Conservation (phyloP, 2,797 vertebrate genomes). For the Myoxocephalus aenaeus region DNA sequence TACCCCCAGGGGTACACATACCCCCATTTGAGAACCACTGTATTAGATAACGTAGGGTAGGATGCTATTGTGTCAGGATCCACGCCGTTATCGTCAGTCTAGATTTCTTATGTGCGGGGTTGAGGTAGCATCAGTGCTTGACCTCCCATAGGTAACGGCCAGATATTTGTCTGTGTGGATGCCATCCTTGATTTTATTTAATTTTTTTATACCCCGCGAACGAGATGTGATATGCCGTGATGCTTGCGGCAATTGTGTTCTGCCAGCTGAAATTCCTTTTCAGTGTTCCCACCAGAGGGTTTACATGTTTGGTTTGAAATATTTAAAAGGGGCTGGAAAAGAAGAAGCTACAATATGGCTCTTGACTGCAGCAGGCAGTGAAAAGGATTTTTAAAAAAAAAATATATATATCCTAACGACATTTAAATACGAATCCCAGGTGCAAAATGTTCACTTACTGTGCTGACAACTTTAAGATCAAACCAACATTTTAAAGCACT, state of each 20-base stretch:
- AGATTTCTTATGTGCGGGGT: neutral
- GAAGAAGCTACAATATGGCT: neutral
- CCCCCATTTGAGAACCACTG: too few relatives aligned
- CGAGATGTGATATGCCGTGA: neutral
- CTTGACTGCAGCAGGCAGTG: constrained; percentile 12
- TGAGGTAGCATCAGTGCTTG: neutral
- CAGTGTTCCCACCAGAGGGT: neutral
- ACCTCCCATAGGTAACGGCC: neutral
- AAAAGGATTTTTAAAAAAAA: neutral
- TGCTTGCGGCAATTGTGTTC: constrained; percentile 20
- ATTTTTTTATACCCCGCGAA: neutral
- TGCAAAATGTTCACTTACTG: constrained; percentile 19
- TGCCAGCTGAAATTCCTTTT: constrained; percentile 22
- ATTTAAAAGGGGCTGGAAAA: constrained; percentile 31
- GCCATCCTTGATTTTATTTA: neutral
- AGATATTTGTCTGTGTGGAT: constrained; percentile 2
- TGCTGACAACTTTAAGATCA: constrained; percentile 1
- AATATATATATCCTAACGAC: neutral
- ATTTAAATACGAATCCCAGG: neutral
- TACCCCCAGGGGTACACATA: too few relatives aligned
- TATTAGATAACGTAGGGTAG: neutral
- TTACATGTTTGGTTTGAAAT: constrained; percentile 44
- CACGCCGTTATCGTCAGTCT: neutral
- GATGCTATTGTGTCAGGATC: neutral
- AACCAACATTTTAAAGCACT: constrained; percentile 16